These are phyloP conservation scores for Campoletis raptor DNA, from an alignment of 2,888 invertebrate genomes.

Conservation along the genomic window DNA sequence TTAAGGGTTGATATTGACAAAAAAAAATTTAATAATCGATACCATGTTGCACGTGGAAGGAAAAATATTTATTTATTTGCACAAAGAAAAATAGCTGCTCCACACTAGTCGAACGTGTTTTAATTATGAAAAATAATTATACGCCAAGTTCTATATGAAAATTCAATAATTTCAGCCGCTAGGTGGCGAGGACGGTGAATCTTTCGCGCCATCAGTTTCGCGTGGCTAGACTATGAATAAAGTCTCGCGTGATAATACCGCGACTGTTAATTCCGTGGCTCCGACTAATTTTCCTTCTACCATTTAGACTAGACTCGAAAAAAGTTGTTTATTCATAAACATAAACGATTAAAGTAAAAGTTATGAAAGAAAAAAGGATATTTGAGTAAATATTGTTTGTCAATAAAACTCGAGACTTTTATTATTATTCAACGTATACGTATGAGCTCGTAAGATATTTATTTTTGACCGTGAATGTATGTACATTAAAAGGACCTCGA, in stretches of 20 bases:
- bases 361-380: not conserved
- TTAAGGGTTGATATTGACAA: not conserved
- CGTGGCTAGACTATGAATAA: not conserved
- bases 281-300: not conserved
- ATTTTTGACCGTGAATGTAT: conserved; percentile 5
- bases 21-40: too few relatives aligned
- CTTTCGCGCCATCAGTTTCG: not conserved
- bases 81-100: too few relatives aligned
- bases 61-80: too few relatives aligned
- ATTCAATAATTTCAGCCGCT: too few relatives aligned
- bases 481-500: not conserved
- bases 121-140: too few relatives aligned
- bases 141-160: too few relatives aligned
- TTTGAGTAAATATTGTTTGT: not conserved
- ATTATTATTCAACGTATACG: not conserved
- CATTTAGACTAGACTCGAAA: conserved; percentile 1
- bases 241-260: not conserved
- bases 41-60: too few relatives aligned
- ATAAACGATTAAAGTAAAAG: not conserved
- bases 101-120: too few relatives aligned
- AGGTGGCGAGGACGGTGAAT: conserved; percentile 6
- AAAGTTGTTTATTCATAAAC: not conserved
- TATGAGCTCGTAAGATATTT: not conserved
- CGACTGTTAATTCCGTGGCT: not conserved
- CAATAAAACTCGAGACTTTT: not conserved